Percentiles rank a stretch among this genome's conserved stretches.
Conservation (phyloP, 2,888 invertebrate genomes). For the Panopea generosa region DNA sequence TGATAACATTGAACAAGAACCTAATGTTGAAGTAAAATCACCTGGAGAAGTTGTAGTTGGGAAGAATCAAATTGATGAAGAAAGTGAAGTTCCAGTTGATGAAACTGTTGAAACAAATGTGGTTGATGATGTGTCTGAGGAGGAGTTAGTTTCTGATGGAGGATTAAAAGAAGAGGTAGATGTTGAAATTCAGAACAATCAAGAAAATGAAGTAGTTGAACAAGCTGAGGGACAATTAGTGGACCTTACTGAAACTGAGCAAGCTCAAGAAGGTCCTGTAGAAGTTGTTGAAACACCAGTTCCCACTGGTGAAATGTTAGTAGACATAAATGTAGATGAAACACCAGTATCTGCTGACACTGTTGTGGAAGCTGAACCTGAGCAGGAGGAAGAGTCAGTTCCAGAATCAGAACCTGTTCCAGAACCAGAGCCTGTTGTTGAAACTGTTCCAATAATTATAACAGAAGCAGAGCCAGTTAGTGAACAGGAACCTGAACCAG, state of each 20-base stretch:
- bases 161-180: slow-evolving; percentile 51
- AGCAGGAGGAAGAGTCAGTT: slow-evolving; percentile 12
- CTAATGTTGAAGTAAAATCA: slow-evolving; percentile 28
- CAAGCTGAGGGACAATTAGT: slow-evolving; percentile 47
- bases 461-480: slow-evolving; percentile 10
- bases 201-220: slow-evolving; percentile 41
- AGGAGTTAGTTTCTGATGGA: slow-evolving; percentile 60
- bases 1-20: slow-evolving; percentile 20
- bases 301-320: background rate
- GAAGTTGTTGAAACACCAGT: background rate
- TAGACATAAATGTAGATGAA: slow-evolving; percentile 8
- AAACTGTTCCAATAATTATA: background rate
- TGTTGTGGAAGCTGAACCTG: slow-evolving; percentile 18
- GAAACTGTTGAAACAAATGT: background rate
- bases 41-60: slow-evolving; percentile 20
- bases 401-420: slow-evolving; percentile 9
- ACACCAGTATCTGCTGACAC: slow-evolving; percentile 7
- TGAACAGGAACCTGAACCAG: slow-evolving; percentile 8
- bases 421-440: slow-evolving; percentile 11
- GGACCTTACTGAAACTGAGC: slow-evolving; percentile 42
- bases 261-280: slow-evolving; percentile 9
- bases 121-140: slow-evolving; percentile 50
- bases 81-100: slow-evolving; percentile 29
- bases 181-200: slow-evolving; percentile 42
- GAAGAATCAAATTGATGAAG: slow-evolving; percentile 35